These are phyloP conservation scores for Ceramica pisi DNA, from an alignment of 2,888 invertebrate genomes.

Conservation along the genomic window DNA sequence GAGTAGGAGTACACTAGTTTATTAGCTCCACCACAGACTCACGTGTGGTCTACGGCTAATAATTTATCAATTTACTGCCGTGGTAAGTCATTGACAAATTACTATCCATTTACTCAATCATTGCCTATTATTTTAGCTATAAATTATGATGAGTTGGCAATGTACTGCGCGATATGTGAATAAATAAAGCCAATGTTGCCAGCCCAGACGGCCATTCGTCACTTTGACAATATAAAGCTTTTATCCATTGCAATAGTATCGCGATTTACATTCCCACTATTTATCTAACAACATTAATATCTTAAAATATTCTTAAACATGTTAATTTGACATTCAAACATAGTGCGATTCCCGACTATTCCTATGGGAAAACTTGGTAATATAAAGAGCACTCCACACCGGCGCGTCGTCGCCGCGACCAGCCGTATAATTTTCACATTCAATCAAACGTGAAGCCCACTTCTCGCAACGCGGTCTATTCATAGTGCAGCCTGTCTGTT, in stretches of 20 bases:
- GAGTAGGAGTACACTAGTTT: too few species aligned
- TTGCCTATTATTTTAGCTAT: slow-evolving; percentile 9
- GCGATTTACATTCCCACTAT: slow-evolving; percentile 39
- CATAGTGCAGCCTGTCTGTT: slow-evolving; percentile 69
- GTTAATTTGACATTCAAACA: slow-evolving; percentile 64
- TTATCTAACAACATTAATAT: slow-evolving; percentile 52
- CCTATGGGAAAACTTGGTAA: slow-evolving; percentile 67
- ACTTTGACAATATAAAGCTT: slow-evolving; percentile 41
- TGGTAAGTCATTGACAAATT: slow-evolving; percentile 14
- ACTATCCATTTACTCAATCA: slow-evolving; percentile 16
- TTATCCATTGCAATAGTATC: slow-evolving; percentile 40
- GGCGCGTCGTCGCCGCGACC: slow-evolving; percentile 58
- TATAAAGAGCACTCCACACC: slow-evolving; percentile 66
- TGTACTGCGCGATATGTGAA: slow-evolving; percentile 7
- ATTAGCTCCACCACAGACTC: background rate
- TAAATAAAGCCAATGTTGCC: slow-evolving; percentile 12
- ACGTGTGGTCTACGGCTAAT: slow-evolving; percentile 5
- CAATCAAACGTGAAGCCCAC: slow-evolving; percentile 80
- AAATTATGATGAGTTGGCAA: background rate
- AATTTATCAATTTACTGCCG: slow-evolving; percentile 6
- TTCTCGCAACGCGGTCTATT: slow-evolving; percentile 73
- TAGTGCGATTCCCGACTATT: slow-evolving; percentile 56
- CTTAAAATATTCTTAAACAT: slow-evolving; percentile 54
- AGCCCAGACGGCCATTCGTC: slow-evolving; percentile 35
- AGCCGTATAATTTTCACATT: slow-evolving; percentile 84